phyloP scores from a whole-genome alignment of 64 coral and sea anemone species.

The Acropora tenuis region DNA sequence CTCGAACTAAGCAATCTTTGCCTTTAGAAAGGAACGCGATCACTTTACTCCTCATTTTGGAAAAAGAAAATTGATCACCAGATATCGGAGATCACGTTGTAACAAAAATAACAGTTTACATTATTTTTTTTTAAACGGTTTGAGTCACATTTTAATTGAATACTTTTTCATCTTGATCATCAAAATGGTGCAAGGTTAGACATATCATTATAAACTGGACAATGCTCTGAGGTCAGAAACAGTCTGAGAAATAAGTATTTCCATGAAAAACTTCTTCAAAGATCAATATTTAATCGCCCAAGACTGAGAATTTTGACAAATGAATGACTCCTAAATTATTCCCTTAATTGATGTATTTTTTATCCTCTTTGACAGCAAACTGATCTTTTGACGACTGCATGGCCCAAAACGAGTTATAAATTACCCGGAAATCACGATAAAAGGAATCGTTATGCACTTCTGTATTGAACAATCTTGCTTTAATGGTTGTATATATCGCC shows the following conservation, averaged over 20 bases:
- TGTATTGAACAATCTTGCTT: neutral
- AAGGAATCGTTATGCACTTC: neutral
- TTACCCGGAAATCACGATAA: neutral
- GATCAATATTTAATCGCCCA: slow-evolving; percentile 13
- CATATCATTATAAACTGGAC: neutral
- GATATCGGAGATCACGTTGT: too few relatives aligned
- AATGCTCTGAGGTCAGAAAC: neutral
- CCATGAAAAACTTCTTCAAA: neutral
- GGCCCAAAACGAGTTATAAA: neutral
- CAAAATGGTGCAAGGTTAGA: too few relatives aligned
- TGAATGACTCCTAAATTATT: slow-evolving; percentile 13
- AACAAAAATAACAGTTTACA: too few relatives aligned
- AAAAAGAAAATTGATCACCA: too few relatives aligned
- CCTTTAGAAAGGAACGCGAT: too few relatives aligned
- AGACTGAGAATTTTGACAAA: neutral
- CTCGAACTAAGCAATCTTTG: too few relatives aligned
- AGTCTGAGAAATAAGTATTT: too few relatives aligned
- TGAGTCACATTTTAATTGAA: too few relatives aligned
- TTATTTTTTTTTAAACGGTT: too few relatives aligned
- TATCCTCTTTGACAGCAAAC: neutral
- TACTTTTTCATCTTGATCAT: too few relatives aligned
- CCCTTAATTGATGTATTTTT: slow-evolving; percentile 1
- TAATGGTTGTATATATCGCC: neutral
- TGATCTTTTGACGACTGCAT: neutral
- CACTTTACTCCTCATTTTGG: too few relatives aligned